Base-by-base conservation (phyloP, 2,888 invertebrate species). In the Chloroclysta siterata region DNA sequence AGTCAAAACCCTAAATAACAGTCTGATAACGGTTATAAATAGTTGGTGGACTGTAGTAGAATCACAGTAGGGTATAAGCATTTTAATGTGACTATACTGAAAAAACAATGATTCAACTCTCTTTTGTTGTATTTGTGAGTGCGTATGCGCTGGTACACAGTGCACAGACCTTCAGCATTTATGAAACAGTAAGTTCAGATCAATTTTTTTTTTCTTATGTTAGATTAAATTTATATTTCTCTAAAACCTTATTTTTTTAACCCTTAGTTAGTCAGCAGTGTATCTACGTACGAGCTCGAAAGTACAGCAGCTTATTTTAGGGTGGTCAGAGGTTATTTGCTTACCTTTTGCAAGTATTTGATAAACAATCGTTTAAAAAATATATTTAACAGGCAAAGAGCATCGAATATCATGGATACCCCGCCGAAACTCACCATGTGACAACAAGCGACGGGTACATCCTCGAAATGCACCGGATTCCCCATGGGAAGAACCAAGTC, bases 361-460 rank as follows among this genome's bases (percentile, higher is more conserved):
- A n/a, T n/a, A n/a, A n/a, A n/a, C n/a, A n/a, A n/a, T n/a, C n/a
- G n/a, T n/a, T n/a, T n/a, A n/a, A n/a, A n/a, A n/a, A n/a, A n/a
- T n/a, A n/a, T 33, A 33, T 14, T 4, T 51, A 68, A 57, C 73
- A 87, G 87, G 60, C 76, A 36, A 68, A 79, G 50, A 71, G 51
- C n/a, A 81, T 83, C 55, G 47, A 54, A 53, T 65, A 65, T 3
- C 69, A 83, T 57, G 87, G 85, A 0, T 86, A 82, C 60, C 74
- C 75, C 41, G 68, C 76, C 5, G 87, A 87, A 68, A 72, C 70
- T 1, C 85, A 87, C 57, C 68, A 74, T 14, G 82, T 83, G 41
- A 77, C 68, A 2, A 87, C 88, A 0, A 59, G 72, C 2, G 88
- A 88, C 66, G 87, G 84, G 2, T 89, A 88, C 53, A 81, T 84